phyloP scores from a whole-genome alignment of 2,888 invertebrate genomes.

The Herminia tarsipennalis region DNA sequence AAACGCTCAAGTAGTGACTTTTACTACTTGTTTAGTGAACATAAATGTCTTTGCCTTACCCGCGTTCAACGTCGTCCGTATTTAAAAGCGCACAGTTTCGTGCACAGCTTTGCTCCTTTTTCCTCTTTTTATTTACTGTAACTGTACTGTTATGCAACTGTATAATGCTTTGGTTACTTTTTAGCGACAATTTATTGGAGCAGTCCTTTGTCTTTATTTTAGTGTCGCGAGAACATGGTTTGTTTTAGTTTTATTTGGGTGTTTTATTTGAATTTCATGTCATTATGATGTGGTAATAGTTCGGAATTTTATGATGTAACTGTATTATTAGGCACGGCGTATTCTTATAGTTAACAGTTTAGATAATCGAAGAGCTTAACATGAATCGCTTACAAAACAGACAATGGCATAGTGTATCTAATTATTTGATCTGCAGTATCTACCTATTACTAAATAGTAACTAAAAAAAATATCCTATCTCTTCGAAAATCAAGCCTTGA shows the following conservation, averaged over 20 bases:
- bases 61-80: conserved; percentile 83
- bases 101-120: conserved; percentile 80
- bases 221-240: conserved; percentile 71
- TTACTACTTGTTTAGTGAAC: conserved; percentile 87
- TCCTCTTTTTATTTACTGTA: conserved; percentile 81
- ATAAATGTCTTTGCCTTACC: conserved; percentile 86
- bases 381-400: too few relatives aligned
- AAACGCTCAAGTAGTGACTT: conserved; percentile 87
- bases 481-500: too few relatives aligned
- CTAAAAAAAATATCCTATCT: too few relatives aligned
- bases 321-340: too few relatives aligned
- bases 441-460: too few relatives aligned
- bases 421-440: too few relatives aligned
- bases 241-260: conserved; percentile 67
- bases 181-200: conserved; percentile 78
- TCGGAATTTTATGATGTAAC: too few relatives aligned
- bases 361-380: too few relatives aligned
- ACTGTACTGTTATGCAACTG: conserved; percentile 83
- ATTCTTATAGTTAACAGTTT: too few relatives aligned
- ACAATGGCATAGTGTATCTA: too few relatives aligned
- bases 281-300: conserved; percentile 39
- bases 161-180: conserved; percentile 84
- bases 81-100: conserved; percentile 85
- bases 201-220: conserved; percentile 82
- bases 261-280: conserved; percentile 58